Base-by-base conservation (phyloP, 1,140 invertebrate genomes). In the Zaprionus ornatus region DNA sequence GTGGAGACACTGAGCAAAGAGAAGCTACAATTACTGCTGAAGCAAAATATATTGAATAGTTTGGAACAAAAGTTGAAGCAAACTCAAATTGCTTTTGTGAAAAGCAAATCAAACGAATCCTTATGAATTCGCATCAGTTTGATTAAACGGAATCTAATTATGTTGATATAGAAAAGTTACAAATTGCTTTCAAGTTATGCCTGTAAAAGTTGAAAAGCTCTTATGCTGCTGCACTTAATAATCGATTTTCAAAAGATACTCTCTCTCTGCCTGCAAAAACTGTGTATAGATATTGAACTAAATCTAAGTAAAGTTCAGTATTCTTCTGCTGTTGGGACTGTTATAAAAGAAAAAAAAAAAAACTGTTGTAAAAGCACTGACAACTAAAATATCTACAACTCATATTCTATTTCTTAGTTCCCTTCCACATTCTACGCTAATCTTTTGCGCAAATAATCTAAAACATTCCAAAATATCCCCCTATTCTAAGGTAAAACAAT, bases 401-500 rank as follows among this genome's bases (percentile, higher is more conserved):
- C 4, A 7, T 40, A 3, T 9, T 17, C 7, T 9, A 45, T 17
- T n/a, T 45, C 3, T 17, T 15, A 17, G n/a, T n/a, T 42, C 40
- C 15, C n/a, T 17, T 6, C 3, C n/a, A 1, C 3, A 2, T 50
- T 23, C 19, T 1, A 1, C 9, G 17, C 19, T 21, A 13, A 50
- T 21, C 45, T 21, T 21, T 50, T 45, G 40, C 6, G 40, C 45
- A 21, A 21, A 50, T 50, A 13, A 10, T 40, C 15, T 40, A 6
- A 59, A 40, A 12, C 48, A 50, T 66, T 62, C 27, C 45, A 66
- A 32, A 35, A 66, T 42, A 69, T 23, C 12, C 29, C 4, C 19
- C 10, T 19, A 42, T 17, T 40, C 15, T 1, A 2, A 67, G 63
- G 48, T 75, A 57, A 57, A 71, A 76, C 74, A 72, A 82, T 86